phyloP scores from a whole-genome alignment of 2,888 invertebrate genomes.

The Pyrrhia umbra region DNA sequence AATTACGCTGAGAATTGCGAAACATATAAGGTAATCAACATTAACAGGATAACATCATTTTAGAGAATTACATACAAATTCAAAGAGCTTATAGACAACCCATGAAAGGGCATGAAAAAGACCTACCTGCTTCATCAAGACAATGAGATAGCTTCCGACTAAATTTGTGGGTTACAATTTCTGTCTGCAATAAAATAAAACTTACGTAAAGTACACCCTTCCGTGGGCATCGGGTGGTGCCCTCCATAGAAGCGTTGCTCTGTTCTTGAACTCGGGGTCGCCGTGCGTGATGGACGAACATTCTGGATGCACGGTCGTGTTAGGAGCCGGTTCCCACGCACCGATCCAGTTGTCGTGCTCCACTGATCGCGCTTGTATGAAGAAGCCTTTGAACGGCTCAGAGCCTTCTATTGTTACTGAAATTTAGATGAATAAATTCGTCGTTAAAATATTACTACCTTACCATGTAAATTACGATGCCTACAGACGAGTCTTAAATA shows the following conservation, averaged over 20 bases:
- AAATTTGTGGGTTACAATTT: background rate
- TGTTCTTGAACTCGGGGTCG: constrained; percentile 93
- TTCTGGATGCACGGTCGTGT: constrained; percentile 94
- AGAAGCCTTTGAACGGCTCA: constrained; percentile 94
- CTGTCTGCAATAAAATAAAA: constrained; percentile 53
- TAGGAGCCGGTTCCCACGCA: constrained; percentile 92
- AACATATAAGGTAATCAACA: constrained; percentile 13
- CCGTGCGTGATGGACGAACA: constrained; percentile 95
- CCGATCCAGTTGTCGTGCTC: constrained; percentile 94
- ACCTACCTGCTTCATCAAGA: too few relatives aligned
- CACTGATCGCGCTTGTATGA: constrained; percentile 94
- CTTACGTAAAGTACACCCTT: constrained; percentile 95
- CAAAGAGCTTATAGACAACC: background rate
- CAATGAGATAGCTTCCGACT: background rate
- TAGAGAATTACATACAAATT: background rate
- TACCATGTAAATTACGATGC: too few relatives aligned
- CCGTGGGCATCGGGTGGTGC: constrained; percentile 92
- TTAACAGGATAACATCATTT: background rate
- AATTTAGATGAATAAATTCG: too few relatives aligned
- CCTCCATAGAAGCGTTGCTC: constrained; percentile 93
- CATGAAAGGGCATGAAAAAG: background rate
- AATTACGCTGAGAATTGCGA: constrained; percentile 31
- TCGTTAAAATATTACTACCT: background rate
- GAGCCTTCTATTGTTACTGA: constrained; percentile 90
- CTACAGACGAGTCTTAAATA: too few relatives aligned